Evolutionary conservation across 1,140 invertebrate genomes (phyloP).

Genomic region (Drosophila guanche): DNA sequence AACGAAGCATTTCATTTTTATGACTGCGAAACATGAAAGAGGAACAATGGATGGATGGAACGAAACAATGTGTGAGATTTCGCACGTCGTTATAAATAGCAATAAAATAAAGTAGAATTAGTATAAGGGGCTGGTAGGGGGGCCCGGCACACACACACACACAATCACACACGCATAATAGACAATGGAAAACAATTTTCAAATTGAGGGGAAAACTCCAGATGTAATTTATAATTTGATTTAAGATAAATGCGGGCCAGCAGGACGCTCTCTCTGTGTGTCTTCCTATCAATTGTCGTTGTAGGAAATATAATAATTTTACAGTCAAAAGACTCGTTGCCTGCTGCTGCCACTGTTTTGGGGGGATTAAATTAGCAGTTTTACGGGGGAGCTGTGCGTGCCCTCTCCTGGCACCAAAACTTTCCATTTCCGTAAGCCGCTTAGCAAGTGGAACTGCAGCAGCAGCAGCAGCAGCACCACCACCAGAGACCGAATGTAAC

Average conservation of each 20-base stretch:
- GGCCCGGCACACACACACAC: neutral
- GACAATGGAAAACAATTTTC: slow-evolving; percentile 49
- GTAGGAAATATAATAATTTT: slow-evolving; percentile 44
- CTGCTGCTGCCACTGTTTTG: neutral
- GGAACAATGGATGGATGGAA: slow-evolving; percentile 10
- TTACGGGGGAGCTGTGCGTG: slow-evolving; percentile 11
- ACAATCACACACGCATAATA: slow-evolving; percentile 27
- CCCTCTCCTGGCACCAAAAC: slow-evolving; percentile 3
- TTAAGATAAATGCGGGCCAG: slow-evolving; percentile 33
- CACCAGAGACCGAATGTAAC: slow-evolving; percentile 40
- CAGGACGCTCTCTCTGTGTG: neutral
- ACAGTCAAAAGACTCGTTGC: slow-evolving; percentile 2
- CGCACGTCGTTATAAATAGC: slow-evolving; percentile 74
- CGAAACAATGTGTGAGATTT: slow-evolving; percentile 74
- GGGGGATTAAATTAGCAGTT: slow-evolving; percentile 53
- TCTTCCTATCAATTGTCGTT: slow-evolving; percentile 34
- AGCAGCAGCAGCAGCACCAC: slow-evolving; percentile 5
- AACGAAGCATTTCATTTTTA: slow-evolving; percentile 67
- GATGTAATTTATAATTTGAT: slow-evolving; percentile 66
- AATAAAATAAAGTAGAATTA: slow-evolving; percentile 50
- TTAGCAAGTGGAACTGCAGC: slow-evolving; percentile 43
- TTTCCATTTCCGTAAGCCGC: slow-evolving; percentile 43
- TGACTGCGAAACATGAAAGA: slow-evolving; percentile 66
- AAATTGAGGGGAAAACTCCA: slow-evolving; percentile 42
- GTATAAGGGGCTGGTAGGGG: neutral